Evolutionary conservation across 2,797 vertebrate species (phyloP).

Genomic region (Danio tinwini): DNA sequence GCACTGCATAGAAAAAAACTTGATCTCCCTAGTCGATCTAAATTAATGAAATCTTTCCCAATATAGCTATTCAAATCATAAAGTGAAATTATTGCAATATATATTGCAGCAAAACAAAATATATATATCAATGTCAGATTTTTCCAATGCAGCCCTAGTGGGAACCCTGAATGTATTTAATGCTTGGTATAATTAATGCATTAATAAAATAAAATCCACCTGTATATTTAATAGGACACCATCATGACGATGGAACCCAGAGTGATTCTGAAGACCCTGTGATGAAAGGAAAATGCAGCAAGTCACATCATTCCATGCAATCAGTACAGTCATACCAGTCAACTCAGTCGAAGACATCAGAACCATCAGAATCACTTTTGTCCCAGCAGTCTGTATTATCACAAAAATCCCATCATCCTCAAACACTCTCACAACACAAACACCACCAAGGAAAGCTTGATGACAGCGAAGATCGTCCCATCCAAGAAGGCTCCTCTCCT

Average conservation of each 20-base stretch:
- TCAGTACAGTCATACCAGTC: constrained; percentile 55
- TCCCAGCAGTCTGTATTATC: constrained; percentile 12
- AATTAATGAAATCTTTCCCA: too few species aligned
- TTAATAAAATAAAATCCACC: background rate
- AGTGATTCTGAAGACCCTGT: constrained; percentile 92
- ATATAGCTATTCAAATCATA: too few species aligned
- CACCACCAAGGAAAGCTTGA: constrained; percentile 52
- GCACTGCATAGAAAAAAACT: too few species aligned
- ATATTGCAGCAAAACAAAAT: too few species aligned
- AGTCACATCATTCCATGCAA: constrained; percentile 68
- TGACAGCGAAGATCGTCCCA: constrained; percentile 52
- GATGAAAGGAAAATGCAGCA: constrained; percentile 73
- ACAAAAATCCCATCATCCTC: constrained; percentile 52
- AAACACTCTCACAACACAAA: constrained; percentile 61
- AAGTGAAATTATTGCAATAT: too few species aligned
- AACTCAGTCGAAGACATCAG: constrained; percentile 13
- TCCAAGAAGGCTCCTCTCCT: constrained; percentile 65
- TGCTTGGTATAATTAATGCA: background rate
- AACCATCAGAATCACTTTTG: constrained; percentile 41
- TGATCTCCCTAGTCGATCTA: too few species aligned
- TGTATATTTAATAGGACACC: constrained; percentile 78
- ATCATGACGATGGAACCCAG: constrained; percentile 95
- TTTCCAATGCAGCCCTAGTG: too few species aligned
- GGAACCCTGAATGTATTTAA: too few species aligned
- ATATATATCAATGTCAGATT: too few species aligned